Evolutionary conservation across 2,888 invertebrate species (phyloP).

Genomic region (Platynereis dumerilii): DNA sequence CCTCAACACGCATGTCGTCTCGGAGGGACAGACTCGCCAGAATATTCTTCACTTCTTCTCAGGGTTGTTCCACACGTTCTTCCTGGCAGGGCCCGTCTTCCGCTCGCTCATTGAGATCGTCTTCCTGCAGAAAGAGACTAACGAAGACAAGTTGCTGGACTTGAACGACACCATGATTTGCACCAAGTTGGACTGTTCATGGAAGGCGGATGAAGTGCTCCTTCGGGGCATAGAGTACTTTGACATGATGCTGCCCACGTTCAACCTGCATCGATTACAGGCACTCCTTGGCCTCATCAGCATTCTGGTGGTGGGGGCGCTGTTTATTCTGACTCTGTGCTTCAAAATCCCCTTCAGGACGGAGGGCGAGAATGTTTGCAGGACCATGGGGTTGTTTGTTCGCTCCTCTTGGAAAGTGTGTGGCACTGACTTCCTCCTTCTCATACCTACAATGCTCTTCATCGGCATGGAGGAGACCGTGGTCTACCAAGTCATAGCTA

Average conservation of each 20-base stretch:
- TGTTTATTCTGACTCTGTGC: neutral
- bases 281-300: neutral
- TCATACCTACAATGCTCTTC: neutral
- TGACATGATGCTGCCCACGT: neutral
- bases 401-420: neutral
- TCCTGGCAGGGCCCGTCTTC: conserved; percentile 2
- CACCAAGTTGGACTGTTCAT: neutral
- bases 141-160: neutral
- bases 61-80: conserved; percentile 1
- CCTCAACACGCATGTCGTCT: neutral
- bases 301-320: neutral
- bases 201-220: neutral
- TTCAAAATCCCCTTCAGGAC: neutral
- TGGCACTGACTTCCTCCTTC: neutral
- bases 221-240: neutral
- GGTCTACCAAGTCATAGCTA: neutral
- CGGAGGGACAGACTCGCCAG: neutral
- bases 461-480: conserved; percentile 2
- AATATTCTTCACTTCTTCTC: neutral
- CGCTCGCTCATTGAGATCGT: neutral
- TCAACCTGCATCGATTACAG: neutral
- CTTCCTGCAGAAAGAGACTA: neutral
- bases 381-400: neutral
- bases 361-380: neutral
- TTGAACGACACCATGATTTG: neutral